Percentiles rank a stretch among this genome's conserved stretches.
Evolutionary conservation across 2,888 invertebrate genomes (phyloP).

Genomic region (Stramonita haemastoma): DNA sequence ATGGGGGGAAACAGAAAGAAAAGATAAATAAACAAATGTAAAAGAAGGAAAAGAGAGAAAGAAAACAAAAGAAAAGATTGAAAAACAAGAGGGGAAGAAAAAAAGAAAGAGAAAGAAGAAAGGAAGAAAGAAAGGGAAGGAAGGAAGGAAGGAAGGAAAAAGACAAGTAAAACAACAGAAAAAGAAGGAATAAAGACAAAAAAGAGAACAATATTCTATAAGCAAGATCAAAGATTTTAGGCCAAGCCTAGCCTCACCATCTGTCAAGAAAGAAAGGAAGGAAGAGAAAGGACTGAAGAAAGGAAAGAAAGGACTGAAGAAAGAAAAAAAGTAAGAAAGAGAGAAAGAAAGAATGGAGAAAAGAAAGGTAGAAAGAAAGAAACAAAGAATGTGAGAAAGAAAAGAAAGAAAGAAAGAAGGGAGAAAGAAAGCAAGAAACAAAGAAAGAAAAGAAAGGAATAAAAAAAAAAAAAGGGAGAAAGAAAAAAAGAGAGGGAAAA

Average conservation of each 20-base stretch:
- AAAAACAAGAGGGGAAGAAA: background rate
- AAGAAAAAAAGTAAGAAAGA: background rate
- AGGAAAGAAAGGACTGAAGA: background rate
- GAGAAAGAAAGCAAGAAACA: background rate
- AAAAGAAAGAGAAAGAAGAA: background rate
- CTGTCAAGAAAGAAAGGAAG: background rate
- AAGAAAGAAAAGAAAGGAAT: background rate
- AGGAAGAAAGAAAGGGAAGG: slow-evolving; percentile 9
- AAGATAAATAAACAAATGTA: too few relatives aligned
- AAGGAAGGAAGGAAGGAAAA: background rate
- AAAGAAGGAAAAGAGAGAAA: too few relatives aligned
- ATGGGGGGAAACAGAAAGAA: too few relatives aligned
- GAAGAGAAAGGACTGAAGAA: background rate
- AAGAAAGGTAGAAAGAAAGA: background rate
- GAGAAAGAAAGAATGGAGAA: background rate
- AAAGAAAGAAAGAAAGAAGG: background rate
- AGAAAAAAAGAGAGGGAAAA: background rate
- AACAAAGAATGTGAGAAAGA: background rate
- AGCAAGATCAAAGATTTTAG: too few relatives aligned
- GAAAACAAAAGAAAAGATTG: too few relatives aligned
- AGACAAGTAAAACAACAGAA: background rate
- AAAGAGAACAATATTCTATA: too few relatives aligned
- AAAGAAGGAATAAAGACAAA: background rate
- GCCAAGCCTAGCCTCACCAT: too few relatives aligned
- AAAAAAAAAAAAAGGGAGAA: background rate